Evolutionary conservation across 2,888 invertebrate genomes (phyloP), one percentile per base, ranked within the genome.

Genomic region (Callinectes sapidus): DNA sequence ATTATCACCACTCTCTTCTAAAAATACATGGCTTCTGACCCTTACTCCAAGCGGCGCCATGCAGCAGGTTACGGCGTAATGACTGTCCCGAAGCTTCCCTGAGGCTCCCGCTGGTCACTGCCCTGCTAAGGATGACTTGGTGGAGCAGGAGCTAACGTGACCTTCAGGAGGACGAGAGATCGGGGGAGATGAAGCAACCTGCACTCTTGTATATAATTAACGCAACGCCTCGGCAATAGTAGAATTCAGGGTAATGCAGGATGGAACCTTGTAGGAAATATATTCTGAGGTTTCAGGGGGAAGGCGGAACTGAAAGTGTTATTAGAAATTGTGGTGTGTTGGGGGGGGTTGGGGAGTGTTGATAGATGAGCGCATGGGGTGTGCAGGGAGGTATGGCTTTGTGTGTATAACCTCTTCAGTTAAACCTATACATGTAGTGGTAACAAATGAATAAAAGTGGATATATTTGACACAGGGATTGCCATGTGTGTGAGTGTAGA

Each of bases 41-140:
- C 23, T 71, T 71, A n/a, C 23, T 71, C 28, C 28, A 71, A 71
- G 71, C 71, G n/a, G 71, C 71, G 71, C 28, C 23, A n/a, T n/a
- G n/a, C n/a, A 71, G 23, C 0, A 71, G 23, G 28, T 71, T 23
- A n/a, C 0, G 28, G 23, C 71, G 71, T 71, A 71, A 71, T 71
- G 28, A 66, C n/a, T 28, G 23, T 61, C 16, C 23, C 23, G 23
- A n/a, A 1, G 28, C 71, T 71, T n/a, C 23, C 23, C 10, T 16
- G 81, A 32, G 81, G 81, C 81, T 16, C 2, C 32, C 35, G 81
- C 32, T 81, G 81, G 81, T 81, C 81, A 81, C 32, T 81, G 81
- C 32, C 10, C 81, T 16, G 35, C 13, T 16, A 35, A 16, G 81
- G 81, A 81, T 35, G 35, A 32, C 35, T 32, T 23, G 3, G 81